Conservation (phyloP, 2,113 vertebrate genomes). For the Lepisosteus osseus region DNA sequence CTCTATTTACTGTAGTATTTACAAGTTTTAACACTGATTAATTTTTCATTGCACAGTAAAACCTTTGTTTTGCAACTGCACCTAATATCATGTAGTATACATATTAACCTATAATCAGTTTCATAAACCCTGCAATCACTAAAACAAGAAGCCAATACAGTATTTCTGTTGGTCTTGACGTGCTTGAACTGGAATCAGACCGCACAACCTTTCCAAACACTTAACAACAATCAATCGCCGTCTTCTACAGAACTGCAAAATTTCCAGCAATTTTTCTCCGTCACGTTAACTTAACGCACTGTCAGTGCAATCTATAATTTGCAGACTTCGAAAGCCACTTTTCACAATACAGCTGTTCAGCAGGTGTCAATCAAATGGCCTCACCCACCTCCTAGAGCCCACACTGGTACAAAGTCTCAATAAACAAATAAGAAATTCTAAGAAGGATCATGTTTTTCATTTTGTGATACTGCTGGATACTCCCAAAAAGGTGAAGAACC, state of each 20-base stretch:
- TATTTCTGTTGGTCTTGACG: not conserved
- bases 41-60: too few relatives aligned
- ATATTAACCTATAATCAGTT: not conserved
- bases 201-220: not conserved
- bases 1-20: too few relatives aligned
- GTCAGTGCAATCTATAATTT: too few relatives aligned
- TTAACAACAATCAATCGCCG: not conserved
- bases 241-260: constrained; percentile 1
- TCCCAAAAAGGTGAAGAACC: not conserved
- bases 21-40: too few relatives aligned
- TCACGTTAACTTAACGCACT: not conserved
- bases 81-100: too few relatives aligned
- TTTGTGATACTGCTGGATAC: too few relatives aligned
- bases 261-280: not conserved
- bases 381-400: not conserved
- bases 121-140: too few relatives aligned
- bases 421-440: not conserved
- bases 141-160: too few relatives aligned
- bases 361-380: not conserved
- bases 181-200: constrained; percentile 5
- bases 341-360: not conserved
- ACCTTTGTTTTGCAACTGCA: too few relatives aligned
- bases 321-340: too few relatives aligned
- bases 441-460: not conserved
- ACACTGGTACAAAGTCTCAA: not conserved